Conservation (phyloP, 2,888 invertebrate genomes). For the Morinoia aosen region DNA sequence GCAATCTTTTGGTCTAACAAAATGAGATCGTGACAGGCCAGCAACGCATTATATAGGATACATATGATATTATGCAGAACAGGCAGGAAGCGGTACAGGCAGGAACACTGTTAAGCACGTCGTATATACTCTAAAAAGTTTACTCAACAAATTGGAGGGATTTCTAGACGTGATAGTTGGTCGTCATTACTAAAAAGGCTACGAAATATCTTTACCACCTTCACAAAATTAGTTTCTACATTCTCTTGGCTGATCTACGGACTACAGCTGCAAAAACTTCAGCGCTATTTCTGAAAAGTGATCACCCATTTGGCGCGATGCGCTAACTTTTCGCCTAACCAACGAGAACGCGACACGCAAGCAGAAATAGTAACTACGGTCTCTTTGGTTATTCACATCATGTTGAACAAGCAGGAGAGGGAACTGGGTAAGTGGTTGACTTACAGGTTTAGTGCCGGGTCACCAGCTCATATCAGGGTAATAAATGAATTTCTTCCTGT, state of each 20-base stretch:
- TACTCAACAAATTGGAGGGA: constrained; percentile 4
- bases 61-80: neutral
- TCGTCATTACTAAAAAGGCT: neutral
- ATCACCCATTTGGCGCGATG: too few species aligned
- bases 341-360: too few species aligned
- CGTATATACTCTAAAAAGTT: neutral
- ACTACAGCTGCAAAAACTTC: too few species aligned
- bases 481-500: neutral
- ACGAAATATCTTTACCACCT: neutral
- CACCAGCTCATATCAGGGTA: neutral
- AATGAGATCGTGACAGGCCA: neutral
- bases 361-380: too few species aligned
- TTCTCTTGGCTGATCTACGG: neutral
- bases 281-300: too few species aligned
- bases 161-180: neutral
- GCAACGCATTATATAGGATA: neutral
- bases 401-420: neutral
- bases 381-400: neutral
- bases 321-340: too few species aligned
- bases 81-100: constrained; percentile 10
- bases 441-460: neutral
- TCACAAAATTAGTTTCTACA: neutral
- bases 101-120: neutral
- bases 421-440: neutral
- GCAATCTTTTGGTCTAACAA: neutral